These are phyloP conservation scores for Coranthus polyacanthus DNA, from an alignment of 2,797 vertebrate species.

Conservation along the genomic window DNA sequence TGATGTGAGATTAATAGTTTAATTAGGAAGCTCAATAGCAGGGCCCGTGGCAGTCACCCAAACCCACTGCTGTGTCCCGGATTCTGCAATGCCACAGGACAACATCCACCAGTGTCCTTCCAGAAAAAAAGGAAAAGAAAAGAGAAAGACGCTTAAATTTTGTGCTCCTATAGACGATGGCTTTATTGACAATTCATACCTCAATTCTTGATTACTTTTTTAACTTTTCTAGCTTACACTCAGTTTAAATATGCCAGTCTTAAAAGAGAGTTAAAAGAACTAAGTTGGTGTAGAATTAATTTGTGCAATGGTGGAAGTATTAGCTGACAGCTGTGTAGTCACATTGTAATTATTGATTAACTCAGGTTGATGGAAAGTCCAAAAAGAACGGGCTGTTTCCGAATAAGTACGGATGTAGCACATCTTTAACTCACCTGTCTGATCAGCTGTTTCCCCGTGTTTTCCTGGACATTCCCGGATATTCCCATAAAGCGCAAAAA, in stretches of 20 bases:
- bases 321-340: neutral
- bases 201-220: conserved; percentile 5
- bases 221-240: conserved; percentile 8
- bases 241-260: conserved; percentile 10
- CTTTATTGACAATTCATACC: conserved; percentile 33
- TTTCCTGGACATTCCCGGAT: too few species aligned
- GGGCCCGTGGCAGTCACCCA: conserved; percentile 74
- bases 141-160: conserved; percentile 44
- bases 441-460: too few species aligned
- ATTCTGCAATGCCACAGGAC: conserved; percentile 58
- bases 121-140: conserved; percentile 61
- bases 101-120: conserved; percentile 70
- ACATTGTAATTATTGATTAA: conserved; percentile 5
- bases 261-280: neutral
- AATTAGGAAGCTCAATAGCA: conserved; percentile 78
- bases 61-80: conserved; percentile 63
- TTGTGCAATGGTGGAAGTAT: conserved; percentile 3
- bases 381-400: too few species aligned
- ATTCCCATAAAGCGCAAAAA: too few species aligned
- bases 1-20: conserved; percentile 86
- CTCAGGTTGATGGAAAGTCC: too few species aligned
- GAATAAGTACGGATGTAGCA: too few species aligned
- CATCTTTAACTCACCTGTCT: too few species aligned
- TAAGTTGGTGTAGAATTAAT: conserved; percentile 18
- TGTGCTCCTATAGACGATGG: conserved; percentile 18